Evolutionary conservation across 2,113 vertebrate genomes (phyloP).

Genomic region (Falco punctatus): DNA sequence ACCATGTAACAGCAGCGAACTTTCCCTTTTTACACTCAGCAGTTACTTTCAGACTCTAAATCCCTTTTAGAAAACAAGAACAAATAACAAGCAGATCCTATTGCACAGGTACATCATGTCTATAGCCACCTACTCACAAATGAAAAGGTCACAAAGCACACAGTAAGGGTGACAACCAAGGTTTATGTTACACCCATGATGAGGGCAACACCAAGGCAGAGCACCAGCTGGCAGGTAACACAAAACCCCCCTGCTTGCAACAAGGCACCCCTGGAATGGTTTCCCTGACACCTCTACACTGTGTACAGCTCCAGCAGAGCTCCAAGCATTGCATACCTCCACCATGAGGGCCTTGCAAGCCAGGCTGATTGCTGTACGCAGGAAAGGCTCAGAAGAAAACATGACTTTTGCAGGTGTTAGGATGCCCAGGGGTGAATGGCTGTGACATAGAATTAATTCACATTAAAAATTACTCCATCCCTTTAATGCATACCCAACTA

Average conservation of each 20-base stretch:
- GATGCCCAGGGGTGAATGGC: not conserved
- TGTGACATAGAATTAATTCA: not conserved
- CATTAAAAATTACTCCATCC: not conserved
- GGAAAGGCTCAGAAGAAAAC: not conserved
- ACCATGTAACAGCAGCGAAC: not conserved
- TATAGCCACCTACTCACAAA: not conserved
- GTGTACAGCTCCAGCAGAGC: not conserved
- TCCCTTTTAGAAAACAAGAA: not conserved
- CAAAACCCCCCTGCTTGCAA: not conserved
- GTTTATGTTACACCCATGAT: not conserved
- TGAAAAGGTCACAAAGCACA: not conserved
- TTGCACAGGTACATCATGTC: not conserved
- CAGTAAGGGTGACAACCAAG: not conserved
- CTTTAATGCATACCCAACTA: not conserved
- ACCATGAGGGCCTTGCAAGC: not conserved
- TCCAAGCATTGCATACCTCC: not conserved
- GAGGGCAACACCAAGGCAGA: not conserved
- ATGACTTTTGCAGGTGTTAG: not conserved
- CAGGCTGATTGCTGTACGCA: not conserved
- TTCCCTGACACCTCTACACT: not conserved
- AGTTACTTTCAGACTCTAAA: not conserved
- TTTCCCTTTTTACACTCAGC: not conserved
- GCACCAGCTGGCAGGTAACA: not conserved
- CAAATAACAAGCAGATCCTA: not conserved
- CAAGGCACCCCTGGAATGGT: accelerated